Percentiles rank a stretch among this genome's conserved stretches.
Evolutionary conservation across 92 coral and sea anemone species (phyloP).

Genomic region (Meandrina meandrites): DNA sequence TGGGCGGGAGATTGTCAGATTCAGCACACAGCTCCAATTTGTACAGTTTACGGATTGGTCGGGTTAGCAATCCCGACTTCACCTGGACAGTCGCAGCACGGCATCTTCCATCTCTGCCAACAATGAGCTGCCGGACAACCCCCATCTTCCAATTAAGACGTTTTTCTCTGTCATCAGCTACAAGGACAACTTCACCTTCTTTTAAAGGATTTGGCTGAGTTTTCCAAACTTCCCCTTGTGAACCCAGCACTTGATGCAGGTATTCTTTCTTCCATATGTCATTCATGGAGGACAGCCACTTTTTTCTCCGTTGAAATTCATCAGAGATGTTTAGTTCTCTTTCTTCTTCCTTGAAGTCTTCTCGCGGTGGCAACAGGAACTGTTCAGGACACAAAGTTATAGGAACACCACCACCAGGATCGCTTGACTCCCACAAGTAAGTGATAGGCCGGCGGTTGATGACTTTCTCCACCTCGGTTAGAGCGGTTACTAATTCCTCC

Average conservation of each 20-base stretch:
- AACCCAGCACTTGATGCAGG: constrained; percentile 17
- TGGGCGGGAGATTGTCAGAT: constrained; percentile 4
- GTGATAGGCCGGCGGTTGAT: constrained; percentile 42
- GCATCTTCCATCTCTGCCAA: constrained; percentile 17
- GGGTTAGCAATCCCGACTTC: not conserved
- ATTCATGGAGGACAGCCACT: constrained; percentile 5
- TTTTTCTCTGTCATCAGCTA: constrained; percentile 21
- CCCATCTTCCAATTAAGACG: constrained; percentile 26
- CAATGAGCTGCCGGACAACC: constrained; percentile 12
- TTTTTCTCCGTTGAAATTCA: constrained; percentile 1
- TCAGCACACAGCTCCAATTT: constrained; percentile 15
- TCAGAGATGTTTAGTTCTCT: constrained; percentile 7
- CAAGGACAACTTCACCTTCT: constrained; percentile 20
- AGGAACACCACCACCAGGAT: constrained; percentile 19
- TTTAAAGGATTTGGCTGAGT: constrained; percentile 6
- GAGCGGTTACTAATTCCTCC: constrained; percentile 14
- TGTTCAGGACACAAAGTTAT: constrained; percentile 15
- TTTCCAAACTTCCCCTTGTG: constrained; percentile 18
- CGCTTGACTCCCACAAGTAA: constrained; percentile 1
- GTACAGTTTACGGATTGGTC: constrained; percentile 9
- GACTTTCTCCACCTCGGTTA: constrained; percentile 22
- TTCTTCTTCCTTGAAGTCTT: constrained; percentile 14
- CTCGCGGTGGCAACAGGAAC: constrained; percentile 23
- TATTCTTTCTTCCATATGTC: constrained; percentile 16
- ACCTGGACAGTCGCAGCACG: constrained; percentile 9